Evolutionary conservation across 2,797 vertebrate genomes (phyloP).

Genomic region (Sparidentex hasta): DNA sequence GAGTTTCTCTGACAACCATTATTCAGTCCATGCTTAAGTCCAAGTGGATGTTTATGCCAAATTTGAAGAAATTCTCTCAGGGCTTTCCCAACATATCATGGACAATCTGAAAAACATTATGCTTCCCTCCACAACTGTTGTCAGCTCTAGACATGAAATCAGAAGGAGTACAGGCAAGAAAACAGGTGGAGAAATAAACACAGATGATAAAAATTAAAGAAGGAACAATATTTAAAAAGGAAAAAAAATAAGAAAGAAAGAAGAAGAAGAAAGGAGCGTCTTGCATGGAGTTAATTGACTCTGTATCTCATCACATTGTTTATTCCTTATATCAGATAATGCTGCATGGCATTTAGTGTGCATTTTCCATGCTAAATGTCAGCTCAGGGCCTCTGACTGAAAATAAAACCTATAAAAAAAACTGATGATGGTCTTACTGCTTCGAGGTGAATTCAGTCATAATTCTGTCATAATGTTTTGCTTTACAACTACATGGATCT

Average conservation of each 20-base stretch:
- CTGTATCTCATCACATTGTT: conserved; percentile 38
- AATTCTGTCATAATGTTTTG: background rate
- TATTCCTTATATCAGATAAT: conserved; percentile 51
- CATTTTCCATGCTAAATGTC: conserved; percentile 51
- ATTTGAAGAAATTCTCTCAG: too few relatives aligned
- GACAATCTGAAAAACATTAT: too few relatives aligned
- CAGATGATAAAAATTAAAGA: conserved; percentile 3
- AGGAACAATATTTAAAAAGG: too few relatives aligned
- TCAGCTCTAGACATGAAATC: background rate
- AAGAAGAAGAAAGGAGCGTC: background rate
- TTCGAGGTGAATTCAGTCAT: background rate
- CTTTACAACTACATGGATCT: background rate
- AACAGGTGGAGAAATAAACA: background rate
- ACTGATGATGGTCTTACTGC: background rate
- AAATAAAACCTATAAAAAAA: background rate
- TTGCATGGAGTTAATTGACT: conserved; percentile 19
- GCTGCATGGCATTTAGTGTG: conserved; percentile 31
- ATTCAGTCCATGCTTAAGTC: too few relatives aligned
- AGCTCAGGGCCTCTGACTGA: conserved; percentile 27
- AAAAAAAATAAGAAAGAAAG: background rate
- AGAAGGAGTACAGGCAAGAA: background rate
- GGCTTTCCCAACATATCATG: too few relatives aligned
- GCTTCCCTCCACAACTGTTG: too few relatives aligned
- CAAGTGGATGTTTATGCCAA: too few relatives aligned
- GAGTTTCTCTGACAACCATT: too few relatives aligned